Percentiles rank a stretch among this genome's conserved stretches.
Conservation (phyloP, 2,113 vertebrate genomes). For the Procavia capensis region DNA sequence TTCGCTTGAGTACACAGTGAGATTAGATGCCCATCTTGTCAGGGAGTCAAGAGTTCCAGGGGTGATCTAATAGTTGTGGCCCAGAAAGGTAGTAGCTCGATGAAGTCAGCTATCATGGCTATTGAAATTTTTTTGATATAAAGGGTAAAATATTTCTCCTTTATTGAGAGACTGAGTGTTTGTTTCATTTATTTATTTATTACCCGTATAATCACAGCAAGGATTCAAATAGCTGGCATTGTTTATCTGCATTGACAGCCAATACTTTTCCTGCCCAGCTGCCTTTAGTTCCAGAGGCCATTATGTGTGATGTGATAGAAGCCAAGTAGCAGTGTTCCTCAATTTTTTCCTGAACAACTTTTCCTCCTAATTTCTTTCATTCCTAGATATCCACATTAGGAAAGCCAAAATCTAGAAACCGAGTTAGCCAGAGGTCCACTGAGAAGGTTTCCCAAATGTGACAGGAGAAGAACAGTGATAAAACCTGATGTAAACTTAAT, state of each 20-base stretch:
- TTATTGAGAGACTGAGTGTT: not conserved
- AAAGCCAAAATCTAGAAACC: not conserved
- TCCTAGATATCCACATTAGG: not conserved
- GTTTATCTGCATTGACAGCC: not conserved
- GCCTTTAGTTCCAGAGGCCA: not conserved
- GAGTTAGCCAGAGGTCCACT: not conserved
- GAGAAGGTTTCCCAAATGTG: not conserved
- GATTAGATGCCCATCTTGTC: constrained; percentile 15
- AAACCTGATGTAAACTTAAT: not conserved
- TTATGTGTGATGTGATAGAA: not conserved
- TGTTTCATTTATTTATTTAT: not conserved
- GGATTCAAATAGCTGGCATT: not conserved
- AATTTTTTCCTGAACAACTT: not conserved
- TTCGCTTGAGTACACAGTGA: not conserved
- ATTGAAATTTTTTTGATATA: not conserved
- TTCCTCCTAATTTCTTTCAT: constrained; percentile 33
- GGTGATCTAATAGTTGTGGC: not conserved
- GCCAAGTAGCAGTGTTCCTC: not conserved
- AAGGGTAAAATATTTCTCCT: not conserved
- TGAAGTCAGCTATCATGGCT: not conserved
- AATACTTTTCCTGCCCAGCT: not conserved
- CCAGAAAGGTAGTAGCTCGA: not conserved
- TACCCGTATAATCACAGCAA: not conserved
- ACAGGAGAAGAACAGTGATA: not conserved
- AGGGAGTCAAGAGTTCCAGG: constrained; percentile 36